These are phyloP conservation scores for Eleutherodactylus coqui DNA, from an alignment of 2,797 vertebrate species.

Conservation along the genomic window DNA sequence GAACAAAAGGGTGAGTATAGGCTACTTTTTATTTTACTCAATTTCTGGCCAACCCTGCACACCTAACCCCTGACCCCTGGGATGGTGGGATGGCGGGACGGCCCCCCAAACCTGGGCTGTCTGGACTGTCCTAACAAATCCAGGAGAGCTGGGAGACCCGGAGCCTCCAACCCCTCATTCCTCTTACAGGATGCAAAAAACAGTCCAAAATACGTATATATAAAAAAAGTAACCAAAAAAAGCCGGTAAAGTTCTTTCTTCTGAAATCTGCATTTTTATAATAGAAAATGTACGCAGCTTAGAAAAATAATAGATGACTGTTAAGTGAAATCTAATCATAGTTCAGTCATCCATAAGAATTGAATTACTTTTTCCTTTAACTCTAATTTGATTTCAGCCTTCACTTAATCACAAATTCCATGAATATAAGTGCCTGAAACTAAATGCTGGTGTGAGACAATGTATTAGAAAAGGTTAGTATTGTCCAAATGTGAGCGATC, in stretches of 20 bases:
- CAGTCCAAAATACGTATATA: not conserved
- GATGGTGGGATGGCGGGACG: too few relatives aligned
- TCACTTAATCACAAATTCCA: slow-evolving; percentile 38
- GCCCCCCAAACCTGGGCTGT: too few relatives aligned
- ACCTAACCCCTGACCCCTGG: too few relatives aligned
- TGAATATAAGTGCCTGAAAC: not conserved
- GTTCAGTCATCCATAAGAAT: slow-evolving; percentile 43
- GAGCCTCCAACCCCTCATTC: too few relatives aligned
- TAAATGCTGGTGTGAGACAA: not conserved
- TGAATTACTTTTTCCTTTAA: slow-evolving; percentile 48
- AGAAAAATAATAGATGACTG: slow-evolving; percentile 48
- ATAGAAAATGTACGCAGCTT: slow-evolving; percentile 2
- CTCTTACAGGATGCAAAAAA: not conserved
- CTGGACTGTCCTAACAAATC: too few relatives aligned
- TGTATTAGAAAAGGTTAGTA: not conserved
- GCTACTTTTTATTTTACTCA: too few relatives aligned
- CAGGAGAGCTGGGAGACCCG: too few relatives aligned
- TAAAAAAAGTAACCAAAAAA: not conserved
- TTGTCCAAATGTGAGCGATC: not conserved
- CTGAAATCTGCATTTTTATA: slow-evolving; percentile 31
- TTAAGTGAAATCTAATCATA: slow-evolving; percentile 50
- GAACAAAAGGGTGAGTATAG: too few relatives aligned
- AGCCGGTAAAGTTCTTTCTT: not conserved
- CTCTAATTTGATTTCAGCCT: slow-evolving; percentile 33
- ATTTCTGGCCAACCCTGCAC: too few relatives aligned